Evolutionary conservation across 2,797 vertebrate species (phyloP).

Genomic region (Pipistrellus pygmaeus): DNA sequence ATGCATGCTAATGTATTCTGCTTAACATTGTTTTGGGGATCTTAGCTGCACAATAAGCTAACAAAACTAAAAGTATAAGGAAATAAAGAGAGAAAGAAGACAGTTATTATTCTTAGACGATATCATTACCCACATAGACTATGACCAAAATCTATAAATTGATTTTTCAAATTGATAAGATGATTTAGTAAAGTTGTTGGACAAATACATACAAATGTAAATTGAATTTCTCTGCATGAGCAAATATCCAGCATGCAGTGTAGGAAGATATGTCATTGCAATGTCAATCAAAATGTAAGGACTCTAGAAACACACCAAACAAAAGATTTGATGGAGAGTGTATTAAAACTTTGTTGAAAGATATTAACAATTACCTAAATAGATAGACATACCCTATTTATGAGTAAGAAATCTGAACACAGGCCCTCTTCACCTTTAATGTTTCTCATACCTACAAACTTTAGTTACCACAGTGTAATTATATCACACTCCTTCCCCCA

Average conservation of each 20-base stretch:
- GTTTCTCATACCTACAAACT: not conserved
- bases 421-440: not conserved
- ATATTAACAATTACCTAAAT: not conserved
- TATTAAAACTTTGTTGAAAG: not conserved
- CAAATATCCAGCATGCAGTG: not conserved
- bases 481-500: not conserved
- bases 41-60: not conserved
- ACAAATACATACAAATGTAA: not conserved
- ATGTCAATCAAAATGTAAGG: not conserved
- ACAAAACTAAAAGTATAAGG: conserved; percentile 13
- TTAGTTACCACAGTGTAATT: not conserved
- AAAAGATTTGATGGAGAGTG: not conserved
- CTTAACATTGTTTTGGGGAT: not conserved
- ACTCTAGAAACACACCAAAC: not conserved
- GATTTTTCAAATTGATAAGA: not conserved
- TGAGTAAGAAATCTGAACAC: not conserved
- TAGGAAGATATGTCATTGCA: not conserved
- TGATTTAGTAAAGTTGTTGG: not conserved
- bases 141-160: not conserved
- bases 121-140: not conserved
- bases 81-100: not conserved
- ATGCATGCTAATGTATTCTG: not conserved
- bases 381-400: not conserved
- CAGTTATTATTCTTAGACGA: not conserved
- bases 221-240: not conserved